Evolutionary conservation across 2,797 vertebrate genomes (phyloP).

Genomic region (Brachyrhaphis roseni): DNA sequence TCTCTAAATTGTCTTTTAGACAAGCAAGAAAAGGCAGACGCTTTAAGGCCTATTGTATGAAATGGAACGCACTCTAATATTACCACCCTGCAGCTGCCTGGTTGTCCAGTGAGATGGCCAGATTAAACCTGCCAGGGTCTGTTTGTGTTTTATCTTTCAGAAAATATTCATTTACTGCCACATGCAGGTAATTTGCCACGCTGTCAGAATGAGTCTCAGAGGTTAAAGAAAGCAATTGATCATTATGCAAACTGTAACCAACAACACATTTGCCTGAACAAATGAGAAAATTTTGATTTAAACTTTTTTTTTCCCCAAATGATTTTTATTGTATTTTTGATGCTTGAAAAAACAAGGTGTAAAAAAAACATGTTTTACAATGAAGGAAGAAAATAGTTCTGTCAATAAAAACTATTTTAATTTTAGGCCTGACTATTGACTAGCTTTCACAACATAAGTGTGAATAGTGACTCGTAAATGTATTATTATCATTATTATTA

Average conservation of each 20-base stretch:
- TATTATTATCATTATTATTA: not conserved
- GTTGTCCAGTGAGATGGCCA: not conserved
- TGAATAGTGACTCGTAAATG: not conserved
- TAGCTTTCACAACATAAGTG: not conserved
- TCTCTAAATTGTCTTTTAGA: slow-evolving; percentile 3
- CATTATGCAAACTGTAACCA: not conserved
- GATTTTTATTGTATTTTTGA: not conserved
- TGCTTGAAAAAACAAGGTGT: not conserved
- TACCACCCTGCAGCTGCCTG: not conserved
- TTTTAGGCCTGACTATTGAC: not conserved
- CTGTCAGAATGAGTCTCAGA: not conserved
- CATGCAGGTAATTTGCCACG: not conserved
- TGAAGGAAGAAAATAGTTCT: too few species aligned
- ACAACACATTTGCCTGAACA: not conserved
- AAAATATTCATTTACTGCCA: not conserved
- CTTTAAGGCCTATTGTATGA: not conserved
- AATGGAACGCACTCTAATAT: not conserved
- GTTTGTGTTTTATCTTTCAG: not conserved
- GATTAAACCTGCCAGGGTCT: not conserved
- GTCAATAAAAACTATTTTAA: not conserved
- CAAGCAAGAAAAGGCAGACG: not conserved
- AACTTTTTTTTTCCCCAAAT: not conserved
- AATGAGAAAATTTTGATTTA: not conserved
- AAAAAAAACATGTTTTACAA: not conserved
- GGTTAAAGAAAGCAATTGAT: slow-evolving; percentile 1